phyloP scores from a whole-genome alignment of 2,113 vertebrate genomes.

The Chitala chitala region DNA sequence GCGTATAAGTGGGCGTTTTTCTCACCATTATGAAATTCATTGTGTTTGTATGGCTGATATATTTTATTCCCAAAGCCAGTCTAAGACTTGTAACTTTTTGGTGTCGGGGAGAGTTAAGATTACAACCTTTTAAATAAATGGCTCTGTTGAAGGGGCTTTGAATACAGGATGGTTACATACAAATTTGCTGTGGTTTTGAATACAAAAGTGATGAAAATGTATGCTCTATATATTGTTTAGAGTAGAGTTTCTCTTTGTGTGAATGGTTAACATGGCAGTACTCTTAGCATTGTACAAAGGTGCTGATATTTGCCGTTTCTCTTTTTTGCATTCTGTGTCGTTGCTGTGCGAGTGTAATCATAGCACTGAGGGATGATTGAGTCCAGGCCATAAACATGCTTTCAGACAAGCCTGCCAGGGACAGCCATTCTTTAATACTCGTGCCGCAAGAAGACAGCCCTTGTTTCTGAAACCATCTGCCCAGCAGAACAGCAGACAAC shows the following conservation, averaged over 20 bases:
- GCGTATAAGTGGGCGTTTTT: background rate
- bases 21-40: background rate
- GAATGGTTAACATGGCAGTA: background rate
- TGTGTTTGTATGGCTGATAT: too few relatives aligned
- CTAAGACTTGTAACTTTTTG: too few relatives aligned
- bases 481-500: slow-evolving; percentile 57
- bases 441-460: slow-evolving; percentile 67
- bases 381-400: slow-evolving; percentile 68
- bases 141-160: too few relatives aligned
- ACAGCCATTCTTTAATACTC: slow-evolving; percentile 61
- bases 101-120: too few relatives aligned
- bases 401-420: slow-evolving; percentile 65
- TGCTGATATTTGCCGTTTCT: background rate
- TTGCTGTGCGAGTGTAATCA: background rate
- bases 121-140: too few relatives aligned
- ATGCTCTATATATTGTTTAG: too few relatives aligned
- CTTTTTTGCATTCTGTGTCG: background rate
- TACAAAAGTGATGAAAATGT: too few relatives aligned
- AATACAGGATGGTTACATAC: too few relatives aligned
- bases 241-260: too few relatives aligned
- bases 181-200: too few relatives aligned
- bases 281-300: background rate
- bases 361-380: slow-evolving; percentile 60
- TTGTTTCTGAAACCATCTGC: slow-evolving; percentile 74
- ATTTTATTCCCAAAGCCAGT: too few relatives aligned